Percentiles rank a stretch among this genome's conserved stretches.
Evolutionary conservation across 2,888 invertebrate species (phyloP).

Genomic region (Tenodera sinensis): DNA sequence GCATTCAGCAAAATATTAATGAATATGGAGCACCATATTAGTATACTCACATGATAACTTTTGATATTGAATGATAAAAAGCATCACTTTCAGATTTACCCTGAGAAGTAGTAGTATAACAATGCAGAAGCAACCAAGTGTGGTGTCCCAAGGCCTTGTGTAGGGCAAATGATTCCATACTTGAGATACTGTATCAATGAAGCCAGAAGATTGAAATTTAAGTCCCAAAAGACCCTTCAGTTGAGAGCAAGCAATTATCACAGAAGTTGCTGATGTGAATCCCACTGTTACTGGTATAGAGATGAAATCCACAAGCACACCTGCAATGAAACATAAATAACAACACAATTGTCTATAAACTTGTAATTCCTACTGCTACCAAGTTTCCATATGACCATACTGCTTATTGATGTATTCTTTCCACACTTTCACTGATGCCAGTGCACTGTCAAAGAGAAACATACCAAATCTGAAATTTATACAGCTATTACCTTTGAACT

Average conservation of each 20-base stretch:
- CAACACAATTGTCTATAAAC: background rate
- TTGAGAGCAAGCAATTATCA: conserved; percentile 85
- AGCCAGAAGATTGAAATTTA: conserved; percentile 67
- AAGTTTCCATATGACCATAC: too few species aligned
- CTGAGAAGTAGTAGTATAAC: conserved; percentile 67
- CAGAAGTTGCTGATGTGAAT: conserved; percentile 87
- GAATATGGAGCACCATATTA: too few species aligned
- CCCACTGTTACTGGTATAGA: conserved; percentile 86
- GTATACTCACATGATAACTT: too few species aligned
- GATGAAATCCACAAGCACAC: conserved; percentile 84
- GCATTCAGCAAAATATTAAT: background rate
- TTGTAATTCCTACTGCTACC: background rate
- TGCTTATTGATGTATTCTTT: too few species aligned
- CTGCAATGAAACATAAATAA: conserved; percentile 46
- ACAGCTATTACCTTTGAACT: too few species aligned
- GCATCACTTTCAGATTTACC: conserved; percentile 52
- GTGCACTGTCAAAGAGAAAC: too few species aligned
- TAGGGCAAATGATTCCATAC: conserved; percentile 65
- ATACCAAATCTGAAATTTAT: too few species aligned
- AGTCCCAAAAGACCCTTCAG: conserved; percentile 72
- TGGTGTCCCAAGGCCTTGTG: conserved; percentile 64
- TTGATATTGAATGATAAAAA: background rate
- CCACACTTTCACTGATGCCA: too few species aligned
- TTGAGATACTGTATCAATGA: conserved; percentile 68
- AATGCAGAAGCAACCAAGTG: conserved; percentile 71